Conservation (phyloP, 2,113 vertebrate species). For the Rhineura floridana region DNA sequence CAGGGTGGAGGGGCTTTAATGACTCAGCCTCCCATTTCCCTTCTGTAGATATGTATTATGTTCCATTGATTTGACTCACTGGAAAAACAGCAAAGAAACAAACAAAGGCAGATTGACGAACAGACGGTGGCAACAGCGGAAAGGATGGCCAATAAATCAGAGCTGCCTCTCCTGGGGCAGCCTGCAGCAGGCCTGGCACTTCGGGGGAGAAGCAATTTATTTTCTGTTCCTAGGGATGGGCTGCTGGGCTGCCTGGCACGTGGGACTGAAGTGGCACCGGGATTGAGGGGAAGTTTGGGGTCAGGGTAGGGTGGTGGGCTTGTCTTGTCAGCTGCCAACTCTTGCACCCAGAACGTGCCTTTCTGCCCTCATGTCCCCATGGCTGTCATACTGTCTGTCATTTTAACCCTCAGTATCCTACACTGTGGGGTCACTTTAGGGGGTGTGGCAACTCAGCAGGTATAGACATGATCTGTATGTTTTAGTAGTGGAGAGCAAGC, state of each 20-base stretch:
- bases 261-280: background rate
- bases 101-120: constrained; percentile 12
- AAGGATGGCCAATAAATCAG: background rate
- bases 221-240: background rate
- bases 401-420: too few relatives aligned
- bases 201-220: background rate
- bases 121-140: background rate
- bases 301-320: too few relatives aligned
- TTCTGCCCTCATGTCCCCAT: too few relatives aligned
- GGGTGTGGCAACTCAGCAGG: background rate
- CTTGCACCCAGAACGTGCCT: background rate
- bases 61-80: background rate
- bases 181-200: background rate
- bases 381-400: too few relatives aligned
- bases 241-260: background rate
- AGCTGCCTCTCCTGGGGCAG: background rate
- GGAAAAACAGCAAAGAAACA: constrained; percentile 2
- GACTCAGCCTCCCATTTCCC: background rate
- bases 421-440: background rate
- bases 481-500: background rate
- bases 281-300: background rate
- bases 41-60: background rate
- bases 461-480: background rate
- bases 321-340: background rate
- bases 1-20: too few relatives aligned